Base-by-base conservation (phyloP, 2,888 invertebrate species). In the Brachyopa scutellaris region DNA sequence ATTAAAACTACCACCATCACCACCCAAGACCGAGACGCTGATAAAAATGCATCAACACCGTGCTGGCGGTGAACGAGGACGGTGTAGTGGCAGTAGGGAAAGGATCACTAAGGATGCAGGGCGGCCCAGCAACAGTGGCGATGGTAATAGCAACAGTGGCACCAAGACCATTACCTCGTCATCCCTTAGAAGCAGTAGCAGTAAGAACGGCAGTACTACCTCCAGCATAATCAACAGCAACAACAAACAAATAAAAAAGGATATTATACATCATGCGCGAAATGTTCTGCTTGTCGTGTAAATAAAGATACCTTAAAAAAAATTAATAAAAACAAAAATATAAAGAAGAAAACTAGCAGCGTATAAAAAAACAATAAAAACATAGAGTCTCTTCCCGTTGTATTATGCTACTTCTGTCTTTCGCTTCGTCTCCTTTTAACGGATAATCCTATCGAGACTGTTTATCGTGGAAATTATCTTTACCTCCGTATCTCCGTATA, bases 1-100 rank as follows among this genome's bases (percentile, higher is more conserved):
- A 57, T 38, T 49, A 72, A 64, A 70, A 57, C 40, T 61, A 45
- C 13, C 29, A 64, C 13, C 64, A 51, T 33, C 33, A 72, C 40
- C 51, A 62, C 38, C 61, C 74, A 69, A 80, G 62, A 64, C 51
- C 62, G 11, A 51, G 62, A 66, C 76, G 66, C 72, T 77, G 72
- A 77, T 77, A 77, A 82, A 82, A 82, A 82, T 82, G 82, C 82
- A 82, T 82, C 82, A 82, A 82, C 59, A 72, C 66, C 64, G 77
- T 82, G 53, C 66, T 61, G 47, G 45, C 77, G 77, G 53, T 61
- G 64, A 45, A 61, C 77, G 59, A 53, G 59, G 66, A 66, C 47
- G 77, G 29, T 55, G 38, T 59, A 59, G 53, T 66, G 64, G 70
- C 64, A 77, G 66, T 77, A 61, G 61, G 59, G 23, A 66, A 49